Evolutionary conservation across 2,888 invertebrate species (phyloP), one percentile per base, ranked within the genome.

Genomic region (Leucozona laternaria): DNA sequence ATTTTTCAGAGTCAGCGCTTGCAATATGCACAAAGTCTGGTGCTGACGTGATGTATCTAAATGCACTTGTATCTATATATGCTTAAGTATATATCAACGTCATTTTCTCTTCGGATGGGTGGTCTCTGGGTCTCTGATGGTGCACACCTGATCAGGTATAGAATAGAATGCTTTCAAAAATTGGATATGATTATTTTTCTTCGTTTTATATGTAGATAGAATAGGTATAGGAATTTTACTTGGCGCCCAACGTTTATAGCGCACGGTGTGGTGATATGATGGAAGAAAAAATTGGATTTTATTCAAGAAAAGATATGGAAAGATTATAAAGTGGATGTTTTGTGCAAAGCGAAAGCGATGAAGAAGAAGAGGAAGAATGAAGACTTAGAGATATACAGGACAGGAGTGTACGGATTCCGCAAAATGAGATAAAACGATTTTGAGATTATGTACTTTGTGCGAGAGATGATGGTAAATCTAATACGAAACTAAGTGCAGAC

Each of bases 1-100:
- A 81, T 81, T 85, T 85, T 85, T 85, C 81, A 80, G 57, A 80
- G 85, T 80, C 85, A 73, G 66, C 80, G 62, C 45, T 77, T 10
- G 77, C 72, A 85, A 81, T 77, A 76, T 76, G 71, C 80, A 72
- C 80, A 31, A 50, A 58, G 66, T 85, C 84, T 85, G 80, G 66
- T 37, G 72, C 75, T 85, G 84, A 80, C 80, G 72, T 85, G 76
- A 77, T 84, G 76, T 77, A 85, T 68, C 57, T 77, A 66, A 72
- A 72, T 85, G 76, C 66, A 57, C 62, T 70, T 45, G 3, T 40
- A 45, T 43, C 20, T 31, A 17, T 28, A n/a, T 40, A 37, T 76
- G 53, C 22, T 17, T 7, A 50, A 25, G 22, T 20, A 57, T 60
- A 45, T 62, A 66, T 57, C 50, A 57, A 72, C 64, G 66, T 60